A percentile compares a stretch with the other conserved stretches of the same genome.
Evolutionary conservation across 37 sponge, comb jelly and placozoan species (phyloP).

Genomic region (Bolinopsis microptera): DNA sequence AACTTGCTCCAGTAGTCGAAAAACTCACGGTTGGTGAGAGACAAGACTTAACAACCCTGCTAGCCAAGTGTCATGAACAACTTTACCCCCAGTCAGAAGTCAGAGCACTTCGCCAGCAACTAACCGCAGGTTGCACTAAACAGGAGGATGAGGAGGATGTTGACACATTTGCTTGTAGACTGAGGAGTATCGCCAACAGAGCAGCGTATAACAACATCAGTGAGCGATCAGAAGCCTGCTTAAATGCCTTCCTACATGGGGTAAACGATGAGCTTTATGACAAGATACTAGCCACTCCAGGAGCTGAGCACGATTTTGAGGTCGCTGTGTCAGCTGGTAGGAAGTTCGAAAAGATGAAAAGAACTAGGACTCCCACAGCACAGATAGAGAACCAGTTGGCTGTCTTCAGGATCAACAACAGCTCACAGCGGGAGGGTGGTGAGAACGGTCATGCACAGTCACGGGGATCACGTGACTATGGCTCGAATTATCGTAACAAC

Average conservation of each 20-base stretch:
- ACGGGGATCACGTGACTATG: too few relatives aligned
- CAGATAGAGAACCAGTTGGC: background rate
- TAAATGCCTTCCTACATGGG: slow-evolving; percentile 14
- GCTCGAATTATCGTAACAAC: background rate
- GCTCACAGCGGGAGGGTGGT: too few relatives aligned
- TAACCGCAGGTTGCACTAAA: background rate
- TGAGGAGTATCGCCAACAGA: background rate
- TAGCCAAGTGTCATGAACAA: background rate
- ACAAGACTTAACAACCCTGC: background rate
- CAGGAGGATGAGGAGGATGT: slow-evolving; percentile 37
- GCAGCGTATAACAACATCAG: background rate
- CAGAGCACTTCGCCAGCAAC: slow-evolving; percentile 15
- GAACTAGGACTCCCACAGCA: background rate
- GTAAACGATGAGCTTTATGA: slow-evolving; percentile 1
- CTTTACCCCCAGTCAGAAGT: slow-evolving; percentile 35
- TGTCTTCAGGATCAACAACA: background rate
- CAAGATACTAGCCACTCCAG: background rate
- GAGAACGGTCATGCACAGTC: background rate
- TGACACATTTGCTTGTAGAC: background rate
- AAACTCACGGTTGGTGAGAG: slow-evolving; percentile 2
- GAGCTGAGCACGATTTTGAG: slow-evolving; percentile 32
- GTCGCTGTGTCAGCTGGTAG: background rate
- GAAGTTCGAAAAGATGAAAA: slow-evolving; percentile 37
- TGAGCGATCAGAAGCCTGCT: background rate
- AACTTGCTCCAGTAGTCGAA: slow-evolving; percentile 15